Conservation (phyloP, 2,113 vertebrate species). For the Mesoclemmys tuberculata region DNA sequence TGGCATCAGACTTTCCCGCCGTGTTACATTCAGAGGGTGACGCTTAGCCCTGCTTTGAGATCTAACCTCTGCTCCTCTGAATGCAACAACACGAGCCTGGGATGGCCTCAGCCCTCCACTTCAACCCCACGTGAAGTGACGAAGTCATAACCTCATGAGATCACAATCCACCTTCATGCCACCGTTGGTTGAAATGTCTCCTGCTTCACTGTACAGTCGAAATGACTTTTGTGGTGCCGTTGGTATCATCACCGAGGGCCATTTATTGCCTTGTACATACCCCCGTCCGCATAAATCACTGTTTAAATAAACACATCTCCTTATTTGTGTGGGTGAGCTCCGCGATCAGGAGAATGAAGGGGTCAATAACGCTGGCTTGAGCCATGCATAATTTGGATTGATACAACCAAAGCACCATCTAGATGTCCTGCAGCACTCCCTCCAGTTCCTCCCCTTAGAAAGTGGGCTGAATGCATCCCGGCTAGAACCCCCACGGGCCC, state of each 20-base stretch:
- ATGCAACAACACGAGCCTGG: not conserved
- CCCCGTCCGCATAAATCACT: no score
- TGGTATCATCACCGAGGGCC: not conserved
- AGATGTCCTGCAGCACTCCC: no score
- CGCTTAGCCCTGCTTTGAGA: not conserved
- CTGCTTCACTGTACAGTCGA: not conserved
- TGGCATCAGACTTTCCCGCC: not conserved
- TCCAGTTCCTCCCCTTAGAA: not conserved
- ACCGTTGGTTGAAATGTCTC: not conserved
- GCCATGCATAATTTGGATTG: no score
- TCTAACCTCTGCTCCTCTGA: not conserved
- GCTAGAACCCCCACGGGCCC: not conserved
- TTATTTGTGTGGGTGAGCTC: not conserved
- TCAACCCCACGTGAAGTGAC: not conserved
- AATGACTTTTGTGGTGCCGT: not conserved
- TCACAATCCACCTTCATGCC: not conserved
- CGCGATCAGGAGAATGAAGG: not conserved
- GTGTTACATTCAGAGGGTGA: not conserved
- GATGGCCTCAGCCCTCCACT: no score
- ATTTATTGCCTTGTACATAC: no score
- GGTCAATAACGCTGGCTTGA: not conserved
- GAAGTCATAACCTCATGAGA: not conserved
- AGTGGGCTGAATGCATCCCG: not conserved
- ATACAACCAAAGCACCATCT: no score
- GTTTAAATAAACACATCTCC: no score